These are phyloP conservation scores for Varanus komodoensis DNA, from an alignment of 2,113 vertebrate species.

Conservation along the genomic window DNA sequence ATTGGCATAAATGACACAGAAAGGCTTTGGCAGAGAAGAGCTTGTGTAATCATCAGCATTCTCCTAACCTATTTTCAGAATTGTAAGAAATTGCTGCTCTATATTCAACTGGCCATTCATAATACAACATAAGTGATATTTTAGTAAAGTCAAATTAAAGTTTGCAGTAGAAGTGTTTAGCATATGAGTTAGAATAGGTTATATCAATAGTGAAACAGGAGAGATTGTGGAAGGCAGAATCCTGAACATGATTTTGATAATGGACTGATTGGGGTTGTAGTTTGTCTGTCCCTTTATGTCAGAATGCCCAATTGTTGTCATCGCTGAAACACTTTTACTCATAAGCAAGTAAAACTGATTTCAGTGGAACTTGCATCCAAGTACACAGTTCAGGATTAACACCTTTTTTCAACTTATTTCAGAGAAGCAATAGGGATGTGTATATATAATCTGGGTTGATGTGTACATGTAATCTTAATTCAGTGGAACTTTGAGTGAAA, in stretches of 20 bases:
- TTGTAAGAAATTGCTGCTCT: background rate
- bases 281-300: background rate
- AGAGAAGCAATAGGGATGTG: background rate
- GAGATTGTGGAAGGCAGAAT: too few relatives aligned
- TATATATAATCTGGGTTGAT: background rate
- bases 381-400: background rate
- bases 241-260: background rate
- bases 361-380: background rate
- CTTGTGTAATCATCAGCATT: background rate
- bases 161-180: background rate
- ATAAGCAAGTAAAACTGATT: background rate
- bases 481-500: background rate
- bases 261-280: background rate
- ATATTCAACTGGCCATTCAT: background rate
- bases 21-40: background rate
- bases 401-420: background rate
- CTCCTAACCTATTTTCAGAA: background rate
- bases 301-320: background rate
- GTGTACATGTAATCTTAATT: background rate
- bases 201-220: background rate
- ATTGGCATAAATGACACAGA: background rate
- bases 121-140: background rate
- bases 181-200: background rate
- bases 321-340: background rate
- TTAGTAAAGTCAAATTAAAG: background rate